These are phyloP conservation scores for Neocrepidodera transversa DNA, from an alignment of 2,888 invertebrate genomes.

Conservation along the genomic window DNA sequence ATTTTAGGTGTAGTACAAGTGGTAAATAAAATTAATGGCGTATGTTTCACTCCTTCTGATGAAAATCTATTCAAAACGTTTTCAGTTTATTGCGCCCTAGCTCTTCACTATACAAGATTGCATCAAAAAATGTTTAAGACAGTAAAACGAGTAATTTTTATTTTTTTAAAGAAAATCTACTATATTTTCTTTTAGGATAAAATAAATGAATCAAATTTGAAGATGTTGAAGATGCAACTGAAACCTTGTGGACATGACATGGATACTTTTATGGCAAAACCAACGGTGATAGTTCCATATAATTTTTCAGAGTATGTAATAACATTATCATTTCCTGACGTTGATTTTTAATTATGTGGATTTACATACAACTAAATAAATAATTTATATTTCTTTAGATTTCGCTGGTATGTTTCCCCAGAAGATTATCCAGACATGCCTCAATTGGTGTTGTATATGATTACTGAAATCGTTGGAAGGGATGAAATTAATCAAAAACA, in stretches of 20 bases:
- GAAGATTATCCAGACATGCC: conserved; percentile 63
- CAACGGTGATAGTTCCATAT: conserved; percentile 58
- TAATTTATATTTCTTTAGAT: conserved; percentile 57
- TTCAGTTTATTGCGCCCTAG: conserved; percentile 66
- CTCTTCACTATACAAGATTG: conserved; percentile 65
- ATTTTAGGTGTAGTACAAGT: conserved; percentile 66
- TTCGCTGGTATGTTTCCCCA: conserved; percentile 65
- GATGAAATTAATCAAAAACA: conserved; percentile 56
- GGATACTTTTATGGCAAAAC: conserved; percentile 60
- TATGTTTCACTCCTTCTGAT: conserved; percentile 63
- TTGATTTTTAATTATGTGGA: too few relatives aligned
- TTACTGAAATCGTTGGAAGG: conserved; percentile 61
- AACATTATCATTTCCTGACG: too few relatives aligned
- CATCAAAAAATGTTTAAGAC: conserved; percentile 62
- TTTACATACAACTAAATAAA: too few relatives aligned
- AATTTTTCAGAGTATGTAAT: conserved; percentile 63
- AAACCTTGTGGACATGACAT: conserved; percentile 65
- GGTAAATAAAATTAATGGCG: conserved; percentile 63
- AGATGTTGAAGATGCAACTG: conserved; percentile 63
- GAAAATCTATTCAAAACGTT: conserved; percentile 66
- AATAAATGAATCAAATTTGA: conserved; percentile 48
- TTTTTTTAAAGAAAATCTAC: conserved; percentile 44
- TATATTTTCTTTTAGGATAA: conserved; percentile 44
- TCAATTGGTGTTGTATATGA: conserved; percentile 64
- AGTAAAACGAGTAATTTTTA: conserved; percentile 24